Evolutionary conservation across 2,797 vertebrate genomes (phyloP).

Genomic region (Macrochelys suwanniensis): DNA sequence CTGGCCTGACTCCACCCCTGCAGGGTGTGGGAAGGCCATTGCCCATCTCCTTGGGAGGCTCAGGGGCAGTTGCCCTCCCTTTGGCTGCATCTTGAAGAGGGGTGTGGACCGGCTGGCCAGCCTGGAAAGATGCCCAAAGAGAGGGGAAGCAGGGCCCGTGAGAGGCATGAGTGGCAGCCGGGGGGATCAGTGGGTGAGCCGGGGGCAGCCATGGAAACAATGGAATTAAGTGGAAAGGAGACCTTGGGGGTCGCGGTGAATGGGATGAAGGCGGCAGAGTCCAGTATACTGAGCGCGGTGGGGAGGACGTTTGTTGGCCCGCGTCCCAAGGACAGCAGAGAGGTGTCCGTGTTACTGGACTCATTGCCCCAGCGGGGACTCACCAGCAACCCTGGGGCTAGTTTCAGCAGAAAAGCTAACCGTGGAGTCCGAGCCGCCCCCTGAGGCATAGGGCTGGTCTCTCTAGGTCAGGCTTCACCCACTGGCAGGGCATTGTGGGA

Average conservation of each 20-base stretch:
- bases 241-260: background rate
- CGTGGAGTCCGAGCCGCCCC: background rate
- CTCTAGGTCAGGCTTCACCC: background rate
- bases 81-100: background rate
- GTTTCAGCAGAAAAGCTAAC: background rate
- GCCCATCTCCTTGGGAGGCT: too few relatives aligned
- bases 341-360: background rate
- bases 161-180: too few relatives aligned
- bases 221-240: background rate
- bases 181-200: background rate
- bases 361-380: background rate
- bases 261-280: background rate
- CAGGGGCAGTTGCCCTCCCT: too few relatives aligned
- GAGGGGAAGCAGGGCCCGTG: background rate
- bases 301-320: background rate
- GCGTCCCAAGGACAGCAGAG: background rate
- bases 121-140: background rate
- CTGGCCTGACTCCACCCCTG: too few relatives aligned
- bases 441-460: background rate
- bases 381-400: background rate
- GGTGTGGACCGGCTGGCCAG: background rate
- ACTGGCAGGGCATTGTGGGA: background rate
- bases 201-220: background rate
- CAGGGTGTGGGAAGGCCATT: too few relatives aligned
- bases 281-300: background rate